Evolutionary conservation across 2,888 invertebrate species (phyloP).

Genomic region (Danaus chrysippus): DNA sequence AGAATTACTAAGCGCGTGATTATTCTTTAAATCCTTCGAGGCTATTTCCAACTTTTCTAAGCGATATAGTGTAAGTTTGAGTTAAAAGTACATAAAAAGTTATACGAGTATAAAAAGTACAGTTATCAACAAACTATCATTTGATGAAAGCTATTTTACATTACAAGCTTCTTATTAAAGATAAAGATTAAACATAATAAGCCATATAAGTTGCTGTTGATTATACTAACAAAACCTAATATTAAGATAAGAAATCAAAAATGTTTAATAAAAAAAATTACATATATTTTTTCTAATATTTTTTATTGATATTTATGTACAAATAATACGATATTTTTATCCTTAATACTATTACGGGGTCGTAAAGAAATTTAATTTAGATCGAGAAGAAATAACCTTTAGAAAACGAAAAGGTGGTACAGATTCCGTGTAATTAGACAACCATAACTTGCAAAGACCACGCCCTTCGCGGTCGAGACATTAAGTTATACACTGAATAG

Average conservation of each 20-base stretch:
- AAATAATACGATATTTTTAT: background rate
- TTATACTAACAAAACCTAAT: too few species aligned
- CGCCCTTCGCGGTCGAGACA: constrained; percentile 62
- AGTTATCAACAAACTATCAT: too few species aligned
- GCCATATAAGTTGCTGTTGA: too few species aligned
- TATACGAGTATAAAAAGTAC: background rate
- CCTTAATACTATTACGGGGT: background rate
- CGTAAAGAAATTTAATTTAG: background rate
- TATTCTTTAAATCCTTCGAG: constrained; percentile 35
- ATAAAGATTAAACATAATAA: too few species aligned
- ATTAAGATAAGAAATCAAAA: too few species aligned
- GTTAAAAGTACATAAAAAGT: background rate
- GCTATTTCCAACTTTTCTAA: constrained; percentile 13
- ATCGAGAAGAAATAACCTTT: background rate
- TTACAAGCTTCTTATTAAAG: too few species aligned
- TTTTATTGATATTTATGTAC: background rate
- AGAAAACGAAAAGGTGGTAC: constrained; percentile 12
- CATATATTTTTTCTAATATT: too few species aligned
- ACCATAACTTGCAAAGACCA: constrained; percentile 35
- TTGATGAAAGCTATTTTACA: too few species aligned
- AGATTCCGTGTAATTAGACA: constrained; percentile 28
- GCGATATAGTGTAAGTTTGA: constrained; percentile 7
- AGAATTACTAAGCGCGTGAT: constrained; percentile 49
- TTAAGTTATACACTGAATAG: constrained; percentile 72
- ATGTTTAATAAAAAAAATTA: too few species aligned